Evolutionary conservation across 2,888 invertebrate species (phyloP).

Genomic region (Bugula neritina): DNA sequence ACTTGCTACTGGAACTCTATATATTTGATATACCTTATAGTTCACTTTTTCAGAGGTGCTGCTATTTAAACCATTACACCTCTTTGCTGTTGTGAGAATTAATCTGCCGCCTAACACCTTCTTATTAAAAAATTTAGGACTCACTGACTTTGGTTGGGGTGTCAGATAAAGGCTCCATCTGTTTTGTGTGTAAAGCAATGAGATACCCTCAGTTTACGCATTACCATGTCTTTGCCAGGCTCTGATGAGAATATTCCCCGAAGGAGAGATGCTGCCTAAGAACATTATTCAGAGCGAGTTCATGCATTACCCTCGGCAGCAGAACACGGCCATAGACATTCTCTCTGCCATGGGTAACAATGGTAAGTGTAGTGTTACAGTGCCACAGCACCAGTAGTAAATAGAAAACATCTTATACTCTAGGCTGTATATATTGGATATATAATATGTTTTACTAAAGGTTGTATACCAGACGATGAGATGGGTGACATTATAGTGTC

Average conservation of each 20-base stretch:
- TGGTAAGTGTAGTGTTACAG: conserved; percentile 57
- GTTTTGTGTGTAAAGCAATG: too few species aligned
- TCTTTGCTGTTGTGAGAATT: background rate
- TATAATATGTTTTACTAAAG: too few species aligned
- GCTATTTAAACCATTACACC: background rate
- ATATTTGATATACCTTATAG: too few species aligned
- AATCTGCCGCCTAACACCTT: too few species aligned
- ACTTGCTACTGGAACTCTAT: too few species aligned
- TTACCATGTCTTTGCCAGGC: background rate
- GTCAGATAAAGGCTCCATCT: too few species aligned
- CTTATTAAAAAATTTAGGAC: too few species aligned
- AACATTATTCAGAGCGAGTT: conserved; percentile 78
- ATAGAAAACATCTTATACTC: conserved; percentile 10
- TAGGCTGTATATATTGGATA: background rate
- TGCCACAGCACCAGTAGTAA: too few species aligned
- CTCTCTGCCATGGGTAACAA: conserved; percentile 91
- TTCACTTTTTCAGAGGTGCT: too few species aligned
- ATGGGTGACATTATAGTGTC: conserved; percentile 74
- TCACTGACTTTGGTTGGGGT: too few species aligned
- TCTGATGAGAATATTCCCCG: conserved; percentile 76
- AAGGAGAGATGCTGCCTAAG: conserved; percentile 67
- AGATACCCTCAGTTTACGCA: too few species aligned
- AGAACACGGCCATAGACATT: conserved; percentile 83
- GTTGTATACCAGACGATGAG: conserved; percentile 84
- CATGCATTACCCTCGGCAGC: conserved; percentile 90